These are phyloP conservation scores for Leptogaster cylindrica DNA, from an alignment of 2,888 invertebrate genomes.

Conservation along the genomic window DNA sequence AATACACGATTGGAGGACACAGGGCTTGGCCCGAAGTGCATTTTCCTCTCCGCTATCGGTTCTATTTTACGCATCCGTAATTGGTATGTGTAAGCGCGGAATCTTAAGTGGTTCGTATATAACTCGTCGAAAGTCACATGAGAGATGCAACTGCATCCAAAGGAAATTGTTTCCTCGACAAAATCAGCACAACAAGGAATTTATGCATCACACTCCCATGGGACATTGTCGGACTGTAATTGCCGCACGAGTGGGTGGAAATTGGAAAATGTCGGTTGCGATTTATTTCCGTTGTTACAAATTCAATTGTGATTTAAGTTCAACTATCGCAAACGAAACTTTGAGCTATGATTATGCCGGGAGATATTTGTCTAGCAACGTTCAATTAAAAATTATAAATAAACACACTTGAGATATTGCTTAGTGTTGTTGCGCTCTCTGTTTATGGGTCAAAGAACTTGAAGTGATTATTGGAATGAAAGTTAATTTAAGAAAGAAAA, in stretches of 20 bases:
- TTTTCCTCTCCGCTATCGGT: neutral
- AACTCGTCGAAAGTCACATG: neutral
- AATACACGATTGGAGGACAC: conserved; percentile 24
- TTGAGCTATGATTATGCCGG: too few relatives aligned
- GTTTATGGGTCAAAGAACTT: too few relatives aligned
- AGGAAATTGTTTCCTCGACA: conserved; percentile 6
- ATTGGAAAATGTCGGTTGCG: conserved; percentile 5
- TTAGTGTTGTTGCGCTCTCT: too few relatives aligned
- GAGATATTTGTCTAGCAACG: too few relatives aligned
- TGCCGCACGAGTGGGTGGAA: conserved; percentile 11
- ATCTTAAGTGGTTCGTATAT: conserved; percentile 31
- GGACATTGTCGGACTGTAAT: neutral
- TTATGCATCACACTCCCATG: neutral
- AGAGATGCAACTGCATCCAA: neutral
- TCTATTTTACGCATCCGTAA: conserved; percentile 7
- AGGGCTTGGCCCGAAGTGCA: neutral
- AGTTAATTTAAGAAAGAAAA: too few relatives aligned
- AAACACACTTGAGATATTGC: too few relatives aligned
- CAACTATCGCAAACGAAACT: too few relatives aligned
- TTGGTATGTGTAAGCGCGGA: conserved; percentile 17
- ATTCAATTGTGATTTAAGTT: neutral
- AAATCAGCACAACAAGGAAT: neutral
- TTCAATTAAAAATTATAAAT: too few relatives aligned
- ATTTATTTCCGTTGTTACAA: neutral
- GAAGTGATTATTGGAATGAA: too few relatives aligned